Conservation (phyloP, 1,140 invertebrate genomes). For the Leptonema lineaticorne region DNA sequence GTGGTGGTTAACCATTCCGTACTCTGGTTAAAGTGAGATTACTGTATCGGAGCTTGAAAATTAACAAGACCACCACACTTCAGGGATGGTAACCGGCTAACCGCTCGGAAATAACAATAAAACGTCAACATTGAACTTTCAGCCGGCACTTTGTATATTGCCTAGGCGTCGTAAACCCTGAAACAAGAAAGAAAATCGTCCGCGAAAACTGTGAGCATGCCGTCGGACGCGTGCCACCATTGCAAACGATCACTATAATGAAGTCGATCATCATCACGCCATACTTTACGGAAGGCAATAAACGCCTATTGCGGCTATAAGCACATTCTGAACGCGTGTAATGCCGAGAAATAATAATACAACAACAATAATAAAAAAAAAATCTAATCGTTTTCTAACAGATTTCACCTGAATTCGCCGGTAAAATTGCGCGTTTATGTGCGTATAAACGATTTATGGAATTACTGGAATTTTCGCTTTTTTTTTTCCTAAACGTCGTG, state of each 20-base stretch:
- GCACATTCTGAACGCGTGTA: neutral
- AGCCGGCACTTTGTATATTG: neutral
- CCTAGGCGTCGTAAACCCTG: too few relatives aligned
- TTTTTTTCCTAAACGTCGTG: too few relatives aligned
- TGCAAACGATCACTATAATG: conserved; percentile 21
- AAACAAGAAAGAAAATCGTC: neutral
- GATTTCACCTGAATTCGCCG: too few relatives aligned
- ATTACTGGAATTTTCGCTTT: too few relatives aligned
- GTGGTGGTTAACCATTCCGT: conserved; percentile 12
- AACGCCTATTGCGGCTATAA: conserved; percentile 10
- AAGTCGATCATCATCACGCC: conserved; percentile 25
- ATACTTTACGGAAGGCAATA: conserved; percentile 16
- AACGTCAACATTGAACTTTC: neutral
- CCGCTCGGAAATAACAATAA: neutral
- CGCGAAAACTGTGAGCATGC: neutral
- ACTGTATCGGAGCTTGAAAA: conserved; percentile 14
- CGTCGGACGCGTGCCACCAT: conserved; percentile 20
- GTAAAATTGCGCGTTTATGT: too few relatives aligned
- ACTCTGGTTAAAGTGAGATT: conserved; percentile 18
- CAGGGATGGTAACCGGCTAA: neutral
- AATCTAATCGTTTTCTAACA: too few relatives aligned
- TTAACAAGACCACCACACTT: conserved; percentile 3
- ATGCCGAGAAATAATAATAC: too few relatives aligned
- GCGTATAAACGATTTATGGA: too few relatives aligned
- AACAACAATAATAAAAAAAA: too few relatives aligned